A percentile compares a stretch with the other conserved stretches of the same genome.
These are phyloP conservation scores for Zaprionus camerounensis DNA, from an alignment of 1,140 invertebrate species.

Conservation along the genomic window DNA sequence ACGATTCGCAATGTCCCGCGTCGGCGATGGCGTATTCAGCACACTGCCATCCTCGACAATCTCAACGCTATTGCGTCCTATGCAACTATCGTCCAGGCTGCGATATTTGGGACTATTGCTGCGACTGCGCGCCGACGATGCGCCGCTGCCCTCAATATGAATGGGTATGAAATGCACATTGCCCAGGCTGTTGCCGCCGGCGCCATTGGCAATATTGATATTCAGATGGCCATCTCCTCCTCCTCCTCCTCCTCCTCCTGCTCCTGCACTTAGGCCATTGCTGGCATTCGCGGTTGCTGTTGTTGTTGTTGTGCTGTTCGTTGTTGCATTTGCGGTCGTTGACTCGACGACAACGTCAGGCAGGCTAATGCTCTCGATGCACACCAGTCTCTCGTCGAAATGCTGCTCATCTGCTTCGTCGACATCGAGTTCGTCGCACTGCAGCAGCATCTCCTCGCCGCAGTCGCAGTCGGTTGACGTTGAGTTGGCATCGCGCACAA, in stretches of 20 bases:
- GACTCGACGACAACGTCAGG: constrained; percentile 84
- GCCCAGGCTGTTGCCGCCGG: constrained; percentile 72
- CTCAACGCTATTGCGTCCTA: constrained; percentile 69
- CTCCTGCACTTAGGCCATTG: constrained; percentile 6
- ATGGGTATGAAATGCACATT: constrained; percentile 83
- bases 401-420: constrained; percentile 45
- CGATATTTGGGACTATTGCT: constrained; percentile 69
- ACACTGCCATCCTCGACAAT: constrained; percentile 72
- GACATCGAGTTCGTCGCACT: constrained; percentile 77
- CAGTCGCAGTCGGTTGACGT: constrained; percentile 63
- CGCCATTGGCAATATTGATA: constrained; percentile 72
- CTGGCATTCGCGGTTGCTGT: constrained; percentile 15
- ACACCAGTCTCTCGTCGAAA: constrained; percentile 75
- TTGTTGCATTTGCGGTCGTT: constrained; percentile 62
- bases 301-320: constrained; percentile 30
- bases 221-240: constrained; percentile 61
- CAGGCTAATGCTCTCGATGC: constrained; percentile 84
- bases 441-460: constrained; percentile 77
- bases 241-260: constrained; percentile 7
- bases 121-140: constrained; percentile 48
- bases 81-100: constrained; percentile 73
- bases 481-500: constrained; percentile 75
- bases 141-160: constrained; percentile 71
- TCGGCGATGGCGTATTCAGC: constrained; percentile 44
- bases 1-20: constrained; percentile 11